Evolutionary conservation across 2,888 invertebrate genomes (phyloP).

Genomic region (Eupithecia subfuscata): DNA sequence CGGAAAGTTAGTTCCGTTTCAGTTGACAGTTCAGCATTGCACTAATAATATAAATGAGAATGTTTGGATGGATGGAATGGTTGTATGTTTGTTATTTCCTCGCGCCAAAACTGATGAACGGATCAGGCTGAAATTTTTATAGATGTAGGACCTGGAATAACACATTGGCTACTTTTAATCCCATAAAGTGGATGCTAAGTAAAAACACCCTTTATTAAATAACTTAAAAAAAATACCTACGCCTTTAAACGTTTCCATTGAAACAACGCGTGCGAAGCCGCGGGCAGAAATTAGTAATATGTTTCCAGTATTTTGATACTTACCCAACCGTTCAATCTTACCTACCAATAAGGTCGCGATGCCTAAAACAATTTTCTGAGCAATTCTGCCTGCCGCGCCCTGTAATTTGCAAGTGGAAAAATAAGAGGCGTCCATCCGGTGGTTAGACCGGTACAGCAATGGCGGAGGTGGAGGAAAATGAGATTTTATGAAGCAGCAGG

Average conservation of each 20-base stretch:
- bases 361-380: constrained; percentile 56
- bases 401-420: constrained; percentile 47
- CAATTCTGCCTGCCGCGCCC: constrained; percentile 49
- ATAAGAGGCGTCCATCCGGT: constrained; percentile 39
- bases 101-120: not conserved
- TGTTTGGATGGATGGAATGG: too few relatives aligned
- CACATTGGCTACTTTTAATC: too few relatives aligned
- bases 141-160: not conserved
- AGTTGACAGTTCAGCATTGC: too few relatives aligned
- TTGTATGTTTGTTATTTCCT: not conserved
- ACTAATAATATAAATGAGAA: too few relatives aligned
- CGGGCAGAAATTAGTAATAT: too few relatives aligned
- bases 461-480: not conserved
- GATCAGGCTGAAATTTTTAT: not conserved
- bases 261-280: too few relatives aligned
- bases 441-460: not conserved
- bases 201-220: too few relatives aligned
- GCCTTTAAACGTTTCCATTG: too few relatives aligned
- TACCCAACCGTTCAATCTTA: constrained; percentile 6
- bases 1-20: too few relatives aligned
- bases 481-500: not conserved
- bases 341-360: constrained; percentile 37
- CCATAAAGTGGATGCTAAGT: too few relatives aligned
- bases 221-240: too few relatives aligned
- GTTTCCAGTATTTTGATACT: not conserved